These are phyloP conservation scores for Forbesichthys agassizii DNA, from an alignment of 2,113 vertebrate genomes.

Conservation along the genomic window DNA sequence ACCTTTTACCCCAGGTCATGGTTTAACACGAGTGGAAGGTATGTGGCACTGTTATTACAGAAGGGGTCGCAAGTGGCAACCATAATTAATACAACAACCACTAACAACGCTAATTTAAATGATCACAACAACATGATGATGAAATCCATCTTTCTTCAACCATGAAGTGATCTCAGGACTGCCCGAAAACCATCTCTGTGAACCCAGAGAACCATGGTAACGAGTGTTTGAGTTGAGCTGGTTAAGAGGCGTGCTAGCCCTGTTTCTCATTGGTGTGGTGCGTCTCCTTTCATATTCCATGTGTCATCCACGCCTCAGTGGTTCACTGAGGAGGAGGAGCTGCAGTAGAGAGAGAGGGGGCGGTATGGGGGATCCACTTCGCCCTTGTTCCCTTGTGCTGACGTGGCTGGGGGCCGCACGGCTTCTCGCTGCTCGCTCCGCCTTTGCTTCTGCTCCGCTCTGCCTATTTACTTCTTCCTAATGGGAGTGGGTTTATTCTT, in stretches of 20 bases:
- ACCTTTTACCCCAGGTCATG: constrained; percentile 10
- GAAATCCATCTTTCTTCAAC: too few relatives aligned
- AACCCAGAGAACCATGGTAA: too few relatives aligned
- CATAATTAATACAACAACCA: too few relatives aligned
- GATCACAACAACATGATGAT: too few relatives aligned
- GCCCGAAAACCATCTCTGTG: too few relatives aligned
- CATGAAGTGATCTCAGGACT: too few relatives aligned
- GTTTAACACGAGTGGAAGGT: constrained; percentile 24
- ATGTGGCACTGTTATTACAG: neutral
- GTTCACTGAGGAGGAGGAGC: constrained; percentile 30
- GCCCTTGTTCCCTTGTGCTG: constrained; percentile 63
- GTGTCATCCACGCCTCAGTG: constrained; percentile 25
- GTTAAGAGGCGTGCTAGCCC: neutral
- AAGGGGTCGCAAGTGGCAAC: too few relatives aligned
- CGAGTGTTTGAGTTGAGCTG: too few relatives aligned
- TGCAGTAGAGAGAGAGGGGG: constrained; percentile 44
- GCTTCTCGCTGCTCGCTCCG: constrained; percentile 36
- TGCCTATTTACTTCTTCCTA: constrained; percentile 38
- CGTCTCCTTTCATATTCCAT: neutral
- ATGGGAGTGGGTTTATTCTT: too few relatives aligned
- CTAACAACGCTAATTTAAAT: too few relatives aligned
- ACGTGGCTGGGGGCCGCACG: constrained; percentile 63
- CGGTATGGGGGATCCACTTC: constrained; percentile 53
- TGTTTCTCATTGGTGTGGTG: constrained; percentile 2
- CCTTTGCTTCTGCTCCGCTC: constrained; percentile 25